A percentile compares a stretch with the other conserved stretches of the same genome.
Conservation (phyloP, 2,797 vertebrate genomes). For the Hemitrygon akajei region DNA sequence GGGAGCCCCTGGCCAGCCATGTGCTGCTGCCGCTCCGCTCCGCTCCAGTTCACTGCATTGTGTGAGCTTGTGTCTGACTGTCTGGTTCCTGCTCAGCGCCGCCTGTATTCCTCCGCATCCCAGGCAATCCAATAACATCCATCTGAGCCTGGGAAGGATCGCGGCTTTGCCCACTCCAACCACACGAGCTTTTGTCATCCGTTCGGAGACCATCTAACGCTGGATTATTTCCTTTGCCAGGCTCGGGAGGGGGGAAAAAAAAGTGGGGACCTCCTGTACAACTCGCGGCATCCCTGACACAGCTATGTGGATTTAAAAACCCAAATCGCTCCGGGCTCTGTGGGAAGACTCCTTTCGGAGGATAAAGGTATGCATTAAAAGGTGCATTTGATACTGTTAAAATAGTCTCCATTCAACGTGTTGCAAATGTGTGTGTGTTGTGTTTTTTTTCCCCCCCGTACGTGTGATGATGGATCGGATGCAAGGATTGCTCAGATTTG, state of each 20-base stretch:
- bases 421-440: background rate
- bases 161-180: background rate
- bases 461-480: background rate
- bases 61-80: background rate
- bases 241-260: background rate
- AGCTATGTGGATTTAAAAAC: constrained; percentile 26
- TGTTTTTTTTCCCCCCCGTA: background rate
- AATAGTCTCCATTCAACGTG: background rate
- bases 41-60: background rate
- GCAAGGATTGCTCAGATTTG: background rate
- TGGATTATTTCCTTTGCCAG: background rate
- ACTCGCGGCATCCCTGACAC: background rate
- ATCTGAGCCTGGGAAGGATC: background rate
- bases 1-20: background rate
- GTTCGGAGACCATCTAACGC: background rate
- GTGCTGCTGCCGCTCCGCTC: background rate
- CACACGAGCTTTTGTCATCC: background rate
- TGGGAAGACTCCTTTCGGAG: background rate
- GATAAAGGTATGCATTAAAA: constrained; percentile 3
- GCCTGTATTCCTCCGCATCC: constrained; percentile 16
- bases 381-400: background rate
- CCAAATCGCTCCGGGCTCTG: background rate
- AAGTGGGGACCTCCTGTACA: background rate
- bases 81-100: background rate
- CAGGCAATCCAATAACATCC: background rate